Conservation (phyloP, 2,888 invertebrate species). For the Norana najaformis region DNA sequence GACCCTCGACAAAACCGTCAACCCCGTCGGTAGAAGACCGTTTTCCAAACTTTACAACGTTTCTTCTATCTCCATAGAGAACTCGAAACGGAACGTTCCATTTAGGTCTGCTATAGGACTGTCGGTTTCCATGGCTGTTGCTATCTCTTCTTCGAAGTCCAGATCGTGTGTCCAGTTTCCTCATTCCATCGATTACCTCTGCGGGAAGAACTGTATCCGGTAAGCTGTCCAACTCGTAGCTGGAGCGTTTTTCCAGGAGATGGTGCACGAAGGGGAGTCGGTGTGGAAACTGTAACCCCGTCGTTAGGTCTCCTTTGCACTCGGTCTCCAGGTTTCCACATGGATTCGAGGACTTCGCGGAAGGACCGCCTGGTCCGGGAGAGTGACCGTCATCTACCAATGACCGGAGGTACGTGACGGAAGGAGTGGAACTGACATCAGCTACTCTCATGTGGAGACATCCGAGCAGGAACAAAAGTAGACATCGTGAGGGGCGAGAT, state of each 20-base stretch:
- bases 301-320: background rate
- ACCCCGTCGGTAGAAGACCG: background rate
- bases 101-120: background rate
- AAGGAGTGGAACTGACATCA: background rate
- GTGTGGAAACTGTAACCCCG: background rate
- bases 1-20: no score
- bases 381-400: background rate
- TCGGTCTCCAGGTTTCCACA: background rate
- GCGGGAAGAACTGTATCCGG: background rate
- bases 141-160: background rate
- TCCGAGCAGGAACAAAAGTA: background rate
- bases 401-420: background rate
- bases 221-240: background rate
- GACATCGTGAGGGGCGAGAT: background rate
- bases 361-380: background rate
- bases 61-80: background rate
- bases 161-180: background rate
- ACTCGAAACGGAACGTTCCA: constrained; percentile 15
- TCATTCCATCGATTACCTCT: background rate
- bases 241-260: background rate
- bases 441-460: background rate
- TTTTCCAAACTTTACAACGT: background rate
- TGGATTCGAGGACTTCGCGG: background rate
- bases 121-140: background rate
- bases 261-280: background rate